Evolutionary conservation across 2,797 vertebrate species (phyloP).

Genomic region (Columba guinea): DNA sequence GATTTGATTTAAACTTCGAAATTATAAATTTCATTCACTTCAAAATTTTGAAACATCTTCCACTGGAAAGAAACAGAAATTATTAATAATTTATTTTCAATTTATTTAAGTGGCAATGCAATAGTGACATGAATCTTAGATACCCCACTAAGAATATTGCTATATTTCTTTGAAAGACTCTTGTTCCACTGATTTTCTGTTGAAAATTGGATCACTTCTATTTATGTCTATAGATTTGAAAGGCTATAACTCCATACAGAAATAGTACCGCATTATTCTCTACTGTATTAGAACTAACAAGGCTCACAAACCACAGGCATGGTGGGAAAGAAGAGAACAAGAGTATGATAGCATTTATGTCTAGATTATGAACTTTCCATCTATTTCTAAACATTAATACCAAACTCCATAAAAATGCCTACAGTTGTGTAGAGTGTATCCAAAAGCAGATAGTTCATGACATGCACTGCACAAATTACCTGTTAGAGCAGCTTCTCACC

Average conservation of each 20-base stretch:
- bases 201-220: not conserved
- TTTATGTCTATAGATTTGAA: not conserved
- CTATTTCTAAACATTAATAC: not conserved
- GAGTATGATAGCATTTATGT: not conserved
- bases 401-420: not conserved
- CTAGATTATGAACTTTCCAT: not conserved
- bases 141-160: not conserved
- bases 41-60: not conserved
- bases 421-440: not conserved
- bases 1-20: not conserved
- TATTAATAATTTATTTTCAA: not conserved
- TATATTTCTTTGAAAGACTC: not conserved
- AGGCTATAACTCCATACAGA: not conserved
- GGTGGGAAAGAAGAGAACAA: not conserved
- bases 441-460: not conserved
- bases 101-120: not conserved
- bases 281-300: not conserved
- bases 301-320: not conserved
- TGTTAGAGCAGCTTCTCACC: not conserved
- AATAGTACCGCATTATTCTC: not conserved
- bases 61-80: not conserved
- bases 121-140: not conserved
- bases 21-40: not conserved
- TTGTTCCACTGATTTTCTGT: not conserved
- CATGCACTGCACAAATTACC: not conserved